Conservation (phyloP, 2,797 vertebrate species). For the Gymnoscopelus braueri region DNA sequence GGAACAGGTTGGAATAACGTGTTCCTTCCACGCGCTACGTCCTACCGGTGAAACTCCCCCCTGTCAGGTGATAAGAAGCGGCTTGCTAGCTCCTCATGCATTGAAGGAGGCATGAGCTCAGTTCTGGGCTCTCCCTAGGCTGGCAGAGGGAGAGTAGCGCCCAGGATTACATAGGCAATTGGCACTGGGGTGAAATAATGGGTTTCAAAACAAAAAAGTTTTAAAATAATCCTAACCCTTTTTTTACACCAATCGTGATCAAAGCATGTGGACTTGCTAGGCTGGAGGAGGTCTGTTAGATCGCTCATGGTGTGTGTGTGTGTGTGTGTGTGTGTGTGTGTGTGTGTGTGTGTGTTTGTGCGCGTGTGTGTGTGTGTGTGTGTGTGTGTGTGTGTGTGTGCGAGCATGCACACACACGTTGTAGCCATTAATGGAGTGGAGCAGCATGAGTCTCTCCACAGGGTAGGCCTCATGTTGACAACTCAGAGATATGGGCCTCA, state of each 20-base stretch:
- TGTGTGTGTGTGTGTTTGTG: conserved; percentile 22
- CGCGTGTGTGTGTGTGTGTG: conserved; percentile 19
- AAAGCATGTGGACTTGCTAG: conserved; percentile 16
- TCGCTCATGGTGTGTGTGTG: conserved; percentile 19
- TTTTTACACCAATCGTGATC: conserved; percentile 10
- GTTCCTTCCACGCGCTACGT: too few species aligned
- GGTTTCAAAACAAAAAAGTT: too few species aligned
- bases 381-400: conserved; percentile 34
- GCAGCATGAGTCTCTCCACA: conserved; percentile 66
- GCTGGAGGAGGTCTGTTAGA: conserved; percentile 5
- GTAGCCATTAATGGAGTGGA: conserved; percentile 58
- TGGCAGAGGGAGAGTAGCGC: too few species aligned
- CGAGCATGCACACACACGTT: too few species aligned
- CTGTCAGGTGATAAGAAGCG: too few species aligned
- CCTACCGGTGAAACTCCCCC: too few species aligned
- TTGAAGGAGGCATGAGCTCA: too few species aligned
- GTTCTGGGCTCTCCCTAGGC: too few species aligned
- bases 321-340: conserved; percentile 21
- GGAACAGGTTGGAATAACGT: too few species aligned
- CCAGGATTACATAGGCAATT: too few species aligned
- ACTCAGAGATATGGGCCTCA: conserved; percentile 46
- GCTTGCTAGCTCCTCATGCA: too few species aligned
- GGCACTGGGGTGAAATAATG: too few species aligned
- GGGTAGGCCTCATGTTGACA: conserved; percentile 55
- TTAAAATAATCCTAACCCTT: background rate